phyloP scores from a whole-genome alignment of 2,888 invertebrate species.

The Nasonovia ribisnigri region DNA sequence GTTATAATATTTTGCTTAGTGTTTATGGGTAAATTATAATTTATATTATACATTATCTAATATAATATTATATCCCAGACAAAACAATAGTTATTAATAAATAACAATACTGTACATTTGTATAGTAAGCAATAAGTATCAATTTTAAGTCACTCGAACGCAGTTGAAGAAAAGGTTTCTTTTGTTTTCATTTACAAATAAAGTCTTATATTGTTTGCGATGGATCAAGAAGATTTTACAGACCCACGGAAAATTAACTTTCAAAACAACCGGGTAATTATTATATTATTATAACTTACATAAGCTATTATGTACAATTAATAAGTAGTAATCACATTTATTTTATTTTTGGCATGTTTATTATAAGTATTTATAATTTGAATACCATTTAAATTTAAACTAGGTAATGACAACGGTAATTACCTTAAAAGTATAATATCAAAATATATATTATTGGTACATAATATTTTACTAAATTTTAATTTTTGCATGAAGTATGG shows the following conservation, averaged over 20 bases:
- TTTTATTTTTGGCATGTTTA: neutral
- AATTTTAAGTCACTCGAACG: neutral
- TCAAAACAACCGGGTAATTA: constrained; percentile 54
- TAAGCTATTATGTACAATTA: neutral
- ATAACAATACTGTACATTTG: neutral
- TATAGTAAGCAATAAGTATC: neutral
- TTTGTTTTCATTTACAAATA: neutral
- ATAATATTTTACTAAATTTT: neutral
- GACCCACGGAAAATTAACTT: constrained; percentile 55
- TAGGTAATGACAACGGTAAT: too few relatives aligned
- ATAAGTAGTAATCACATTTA: neutral
- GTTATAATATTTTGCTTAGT: neutral
- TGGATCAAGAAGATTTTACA: constrained; percentile 18
- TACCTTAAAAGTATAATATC: neutral
- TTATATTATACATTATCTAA: neutral
- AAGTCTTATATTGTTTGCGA: neutral
- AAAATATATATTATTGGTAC: neutral
- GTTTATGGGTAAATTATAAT: neutral
- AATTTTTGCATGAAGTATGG: neutral
- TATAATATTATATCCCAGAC: neutral
- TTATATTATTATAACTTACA: neutral
- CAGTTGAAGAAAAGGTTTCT: neutral
- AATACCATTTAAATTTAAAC: neutral
- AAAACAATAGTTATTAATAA: neutral
- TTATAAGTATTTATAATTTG: neutral